Evolutionary conservation across 2,797 vertebrate genomes (phyloP).

Genomic region (Mareca strepera): DNA sequence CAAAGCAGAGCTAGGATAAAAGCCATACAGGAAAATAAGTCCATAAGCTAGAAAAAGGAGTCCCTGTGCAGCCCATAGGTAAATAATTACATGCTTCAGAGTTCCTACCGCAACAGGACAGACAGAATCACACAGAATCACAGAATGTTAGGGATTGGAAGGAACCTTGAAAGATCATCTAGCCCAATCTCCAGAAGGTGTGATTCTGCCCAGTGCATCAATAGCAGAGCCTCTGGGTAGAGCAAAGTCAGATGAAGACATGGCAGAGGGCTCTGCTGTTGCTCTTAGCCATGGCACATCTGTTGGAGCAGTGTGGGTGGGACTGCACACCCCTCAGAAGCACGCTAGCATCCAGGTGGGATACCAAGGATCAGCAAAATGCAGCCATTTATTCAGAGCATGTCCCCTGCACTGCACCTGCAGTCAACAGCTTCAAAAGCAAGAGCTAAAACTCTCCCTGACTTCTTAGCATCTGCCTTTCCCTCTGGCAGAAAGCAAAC

Average conservation of each 20-base stretch:
- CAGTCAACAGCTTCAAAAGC: not conserved
- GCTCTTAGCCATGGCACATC: not conserved
- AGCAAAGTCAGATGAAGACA: not conserved
- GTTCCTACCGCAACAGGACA: not conserved
- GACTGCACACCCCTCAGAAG: no score
- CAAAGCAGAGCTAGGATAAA: no score
- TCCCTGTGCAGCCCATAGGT: not conserved
- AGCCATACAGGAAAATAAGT: not conserved
- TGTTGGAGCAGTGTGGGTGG: not conserved
- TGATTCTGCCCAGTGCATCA: not conserved
- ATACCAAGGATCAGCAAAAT: not conserved
- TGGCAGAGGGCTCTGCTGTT: not conserved
- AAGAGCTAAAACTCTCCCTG: not conserved
- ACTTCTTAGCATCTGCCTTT: not conserved
- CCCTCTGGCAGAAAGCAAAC: not conserved
- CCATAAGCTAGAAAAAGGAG: not conserved
- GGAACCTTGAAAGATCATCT: no score
- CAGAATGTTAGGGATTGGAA: no score
- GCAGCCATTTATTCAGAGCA: not conserved
- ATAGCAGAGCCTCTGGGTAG: not conserved
- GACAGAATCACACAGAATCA: not conserved
- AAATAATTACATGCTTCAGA: not conserved
- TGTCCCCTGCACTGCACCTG: not conserved
- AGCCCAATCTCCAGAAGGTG: not conserved
- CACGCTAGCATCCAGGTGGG: not conserved